Conservation (phyloP, 2,888 invertebrate genomes). For the Xestia rhomboidea region DNA sequence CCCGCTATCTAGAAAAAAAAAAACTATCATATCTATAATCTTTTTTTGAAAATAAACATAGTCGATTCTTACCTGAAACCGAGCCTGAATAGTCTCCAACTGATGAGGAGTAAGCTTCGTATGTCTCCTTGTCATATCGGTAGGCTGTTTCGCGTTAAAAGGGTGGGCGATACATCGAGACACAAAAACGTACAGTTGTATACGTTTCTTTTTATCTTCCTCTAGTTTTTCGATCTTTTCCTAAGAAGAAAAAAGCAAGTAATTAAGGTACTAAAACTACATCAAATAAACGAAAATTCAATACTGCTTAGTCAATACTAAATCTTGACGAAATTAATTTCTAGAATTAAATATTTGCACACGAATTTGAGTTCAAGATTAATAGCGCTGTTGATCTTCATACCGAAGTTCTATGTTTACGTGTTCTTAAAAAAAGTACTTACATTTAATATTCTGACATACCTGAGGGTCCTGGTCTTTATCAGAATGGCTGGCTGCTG, state of each 20-base stretch:
- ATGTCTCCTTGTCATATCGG: constrained; percentile 98
- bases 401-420: background rate
- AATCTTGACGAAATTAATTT: constrained; percentile 11
- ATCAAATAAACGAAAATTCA: background rate
- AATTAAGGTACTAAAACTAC: constrained; percentile 23
- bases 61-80: constrained; percentile 94
- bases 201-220: constrained; percentile 97
- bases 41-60: too few species aligned
- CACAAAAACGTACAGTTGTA: constrained; percentile 99
- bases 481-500: constrained; percentile 97
- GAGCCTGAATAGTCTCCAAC: constrained; percentile 97
- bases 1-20: background rate
- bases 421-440: background rate
- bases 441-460: constrained; percentile 26
- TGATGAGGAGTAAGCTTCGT: constrained; percentile 99
- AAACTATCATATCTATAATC: too few species aligned
- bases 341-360: background rate
- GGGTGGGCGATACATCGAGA: constrained; percentile 99
- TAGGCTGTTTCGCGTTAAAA: constrained; percentile 99
- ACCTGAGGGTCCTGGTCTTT: constrained; percentile 96
- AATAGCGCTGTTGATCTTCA: constrained; percentile 22
- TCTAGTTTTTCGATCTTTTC: constrained; percentile 99
- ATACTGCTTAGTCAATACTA: background rate
- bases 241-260: constrained; percentile 78
- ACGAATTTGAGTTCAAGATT: constrained; percentile 28